Conservation (phyloP, 2,113 vertebrate species). For the Plotosus lineatus region DNA sequence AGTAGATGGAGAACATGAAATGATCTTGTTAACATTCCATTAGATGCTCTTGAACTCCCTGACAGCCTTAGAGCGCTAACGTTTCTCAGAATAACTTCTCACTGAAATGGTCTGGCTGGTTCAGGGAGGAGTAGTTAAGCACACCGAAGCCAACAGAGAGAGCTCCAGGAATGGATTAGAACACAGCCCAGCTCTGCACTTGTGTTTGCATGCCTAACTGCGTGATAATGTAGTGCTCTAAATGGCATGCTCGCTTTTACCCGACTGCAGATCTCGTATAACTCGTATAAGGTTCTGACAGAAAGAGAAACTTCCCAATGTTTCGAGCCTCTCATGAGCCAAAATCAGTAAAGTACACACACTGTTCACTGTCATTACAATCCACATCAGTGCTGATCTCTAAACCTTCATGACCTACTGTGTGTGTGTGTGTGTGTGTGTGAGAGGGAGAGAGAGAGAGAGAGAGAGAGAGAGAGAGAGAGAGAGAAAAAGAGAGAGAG, state of each 20-base stretch:
- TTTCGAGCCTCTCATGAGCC: neutral
- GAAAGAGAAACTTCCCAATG: neutral
- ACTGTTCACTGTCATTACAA: slow-evolving; percentile 85
- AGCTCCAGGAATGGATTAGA: slow-evolving; percentile 20
- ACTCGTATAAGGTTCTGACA: neutral
- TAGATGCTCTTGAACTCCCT: slow-evolving; percentile 59
- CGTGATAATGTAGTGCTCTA: neutral
- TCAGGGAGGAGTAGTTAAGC: slow-evolving; percentile 20
- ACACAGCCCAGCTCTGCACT: slow-evolving; percentile 29
- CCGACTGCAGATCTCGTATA: neutral
- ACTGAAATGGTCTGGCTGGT: slow-evolving; percentile 57
- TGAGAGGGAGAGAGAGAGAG: neutral
- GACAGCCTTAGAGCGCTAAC: slow-evolving; percentile 4
- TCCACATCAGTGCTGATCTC: slow-evolving; percentile 75
- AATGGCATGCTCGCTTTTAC: neutral
- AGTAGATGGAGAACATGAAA: slow-evolving; percentile 66
- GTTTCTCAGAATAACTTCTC: slow-evolving; percentile 57
- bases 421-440: slow-evolving; percentile 37
- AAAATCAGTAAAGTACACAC: slow-evolving; percentile 72
- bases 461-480: neutral
- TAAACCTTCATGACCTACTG: slow-evolving; percentile 77
- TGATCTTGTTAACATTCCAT: slow-evolving; percentile 80
- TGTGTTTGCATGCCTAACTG: slow-evolving; percentile 36
- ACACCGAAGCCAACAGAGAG: neutral
- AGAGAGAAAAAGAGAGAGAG: neutral